A percentile compares a stretch with the other conserved stretches of the same genome.
These are phyloP conservation scores for Antennarius maculatus DNA, from an alignment of 2,797 vertebrate species.

Conservation along the genomic window DNA sequence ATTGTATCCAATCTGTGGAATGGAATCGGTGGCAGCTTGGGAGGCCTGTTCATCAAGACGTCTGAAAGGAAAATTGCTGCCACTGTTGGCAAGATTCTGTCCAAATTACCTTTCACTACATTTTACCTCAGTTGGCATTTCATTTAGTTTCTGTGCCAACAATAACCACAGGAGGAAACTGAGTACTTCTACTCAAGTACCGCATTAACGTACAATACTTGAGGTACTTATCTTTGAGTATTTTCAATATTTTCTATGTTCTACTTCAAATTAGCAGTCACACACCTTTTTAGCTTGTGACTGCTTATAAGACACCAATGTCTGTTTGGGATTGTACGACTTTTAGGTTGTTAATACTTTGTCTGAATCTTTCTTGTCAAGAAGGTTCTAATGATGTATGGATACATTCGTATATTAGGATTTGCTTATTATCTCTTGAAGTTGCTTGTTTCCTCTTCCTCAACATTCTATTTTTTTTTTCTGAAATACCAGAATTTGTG, in stretches of 20 bases:
- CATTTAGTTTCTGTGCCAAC: background rate
- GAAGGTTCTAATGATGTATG: too few relatives aligned
- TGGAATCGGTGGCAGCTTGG: slow-evolving; percentile 24
- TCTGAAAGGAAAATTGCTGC: slow-evolving; percentile 27
- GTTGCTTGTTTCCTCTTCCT: background rate
- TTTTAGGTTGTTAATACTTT: too few relatives aligned
- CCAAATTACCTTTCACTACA: slow-evolving; percentile 2
- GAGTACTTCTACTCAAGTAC: background rate
- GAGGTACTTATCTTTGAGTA: too few relatives aligned
- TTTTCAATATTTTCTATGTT: background rate
- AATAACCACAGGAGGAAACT: background rate
- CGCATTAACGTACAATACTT: background rate
- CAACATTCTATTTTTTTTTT: background rate
- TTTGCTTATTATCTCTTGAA: background rate
- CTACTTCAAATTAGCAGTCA: background rate
- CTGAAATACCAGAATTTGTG: too few relatives aligned
- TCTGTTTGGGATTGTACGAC: too few relatives aligned
- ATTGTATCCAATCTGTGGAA: slow-evolving; percentile 49
- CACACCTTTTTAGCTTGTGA: too few relatives aligned
- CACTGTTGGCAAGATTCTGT: background rate
- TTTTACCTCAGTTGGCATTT: background rate
- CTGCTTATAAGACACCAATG: too few relatives aligned
- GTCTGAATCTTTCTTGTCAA: too few relatives aligned
- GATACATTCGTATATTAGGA: too few relatives aligned
- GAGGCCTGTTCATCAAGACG: slow-evolving; percentile 33